Percentiles rank a stretch among this genome's conserved stretches.
phyloP scores from a whole-genome alignment of 2,113 vertebrate species.

The Vulpes lagopus region DNA sequence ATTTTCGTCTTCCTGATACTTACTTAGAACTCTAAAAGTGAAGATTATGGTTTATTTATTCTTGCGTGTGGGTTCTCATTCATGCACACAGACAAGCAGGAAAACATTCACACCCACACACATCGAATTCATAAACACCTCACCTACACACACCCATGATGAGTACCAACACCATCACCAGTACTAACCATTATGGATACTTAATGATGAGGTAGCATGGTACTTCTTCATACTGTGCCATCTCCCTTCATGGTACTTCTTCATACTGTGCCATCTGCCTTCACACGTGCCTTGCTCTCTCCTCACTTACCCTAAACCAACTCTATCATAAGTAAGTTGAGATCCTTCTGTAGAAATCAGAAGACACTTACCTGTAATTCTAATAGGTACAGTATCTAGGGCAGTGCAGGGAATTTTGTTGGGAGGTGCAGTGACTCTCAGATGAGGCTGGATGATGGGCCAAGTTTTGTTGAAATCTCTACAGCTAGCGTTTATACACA shows the following conservation, averaged over 20 bases:
- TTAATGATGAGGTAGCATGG: neutral
- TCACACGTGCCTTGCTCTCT: neutral
- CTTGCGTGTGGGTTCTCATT: neutral
- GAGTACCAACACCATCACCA: neutral
- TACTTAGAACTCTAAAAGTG: neutral
- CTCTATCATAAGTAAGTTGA: neutral
- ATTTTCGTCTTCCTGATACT: neutral
- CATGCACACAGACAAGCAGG: neutral
- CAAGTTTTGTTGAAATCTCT: neutral
- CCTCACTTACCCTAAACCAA: neutral
- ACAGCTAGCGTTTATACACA: neutral
- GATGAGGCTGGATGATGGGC: neutral
- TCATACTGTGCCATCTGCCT: neutral
- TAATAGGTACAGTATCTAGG: neutral
- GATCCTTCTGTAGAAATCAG: neutral
- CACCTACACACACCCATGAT: neutral
- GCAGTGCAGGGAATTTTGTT: neutral
- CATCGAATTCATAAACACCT: neutral
- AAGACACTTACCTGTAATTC: neutral
- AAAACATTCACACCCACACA: neutral
- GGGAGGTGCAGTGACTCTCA: neutral
- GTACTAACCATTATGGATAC: neutral
- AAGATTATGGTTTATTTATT: neutral
- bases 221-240: neutral
- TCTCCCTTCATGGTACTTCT: neutral